A percentile compares a stretch with the other conserved stretches of the same genome.
These are phyloP conservation scores for Apamea epomidion DNA, from an alignment of 2,888 invertebrate genomes.

Conservation along the genomic window DNA sequence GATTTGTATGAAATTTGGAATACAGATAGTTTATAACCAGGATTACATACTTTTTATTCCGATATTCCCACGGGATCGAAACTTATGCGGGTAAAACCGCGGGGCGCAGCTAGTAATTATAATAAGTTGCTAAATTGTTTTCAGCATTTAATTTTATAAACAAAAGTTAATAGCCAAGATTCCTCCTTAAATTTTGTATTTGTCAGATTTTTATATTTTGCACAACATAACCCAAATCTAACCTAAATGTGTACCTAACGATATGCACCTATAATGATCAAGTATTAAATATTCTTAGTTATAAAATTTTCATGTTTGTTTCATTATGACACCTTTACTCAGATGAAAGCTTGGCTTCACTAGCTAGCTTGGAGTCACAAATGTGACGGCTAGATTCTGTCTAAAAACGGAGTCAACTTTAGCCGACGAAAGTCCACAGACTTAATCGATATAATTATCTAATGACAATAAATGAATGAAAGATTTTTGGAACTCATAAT, in stretches of 20 bases:
- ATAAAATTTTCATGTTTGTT: slow-evolving; percentile 1
- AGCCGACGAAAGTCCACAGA: not conserved
- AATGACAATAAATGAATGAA: not conserved
- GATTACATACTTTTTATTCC: no score
- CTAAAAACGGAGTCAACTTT: not conserved
- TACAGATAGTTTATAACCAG: no score
- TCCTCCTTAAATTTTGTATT: not conserved
- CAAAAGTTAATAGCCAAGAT: not conserved
- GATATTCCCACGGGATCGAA: no score
- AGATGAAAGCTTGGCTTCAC: not conserved
- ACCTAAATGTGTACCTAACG: not conserved
- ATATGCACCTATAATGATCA: not conserved
- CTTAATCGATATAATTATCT: not conserved
- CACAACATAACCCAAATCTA: not conserved
- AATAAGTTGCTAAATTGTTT: not conserved
- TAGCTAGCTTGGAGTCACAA: not conserved
- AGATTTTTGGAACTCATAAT: not conserved
- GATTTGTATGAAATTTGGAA: no score
- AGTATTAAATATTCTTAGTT: slow-evolving; percentile 12
- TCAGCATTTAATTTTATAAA: no score
- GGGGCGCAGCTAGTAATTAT: no score
- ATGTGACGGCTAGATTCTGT: not conserved
- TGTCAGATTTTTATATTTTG: not conserved
- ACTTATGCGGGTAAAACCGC: no score
- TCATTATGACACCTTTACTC: not conserved